Evolutionary conservation across 2,797 vertebrate species (phyloP), one percentile per base, ranked within the genome.

Genomic region (Chrosomus eos): DNA sequence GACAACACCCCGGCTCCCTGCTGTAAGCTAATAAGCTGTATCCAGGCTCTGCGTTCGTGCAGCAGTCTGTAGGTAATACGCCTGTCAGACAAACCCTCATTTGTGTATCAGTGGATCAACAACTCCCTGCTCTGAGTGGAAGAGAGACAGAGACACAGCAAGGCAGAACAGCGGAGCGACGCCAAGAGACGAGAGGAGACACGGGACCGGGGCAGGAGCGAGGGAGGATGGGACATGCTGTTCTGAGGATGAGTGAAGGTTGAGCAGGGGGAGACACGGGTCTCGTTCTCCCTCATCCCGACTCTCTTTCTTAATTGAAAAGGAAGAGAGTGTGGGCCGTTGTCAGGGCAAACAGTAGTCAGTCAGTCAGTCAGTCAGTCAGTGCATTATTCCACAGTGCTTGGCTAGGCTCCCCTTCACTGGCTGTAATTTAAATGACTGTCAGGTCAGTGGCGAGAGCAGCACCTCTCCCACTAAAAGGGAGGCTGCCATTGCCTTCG

Each of bases 381-480:
- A 94, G 92, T 94, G 94, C 95, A 95, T 96, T 95, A 95, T 93
- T 94, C 93, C 91, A 91, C 91, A 91, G 93, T 91, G 92, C 90
- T 92, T 94, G 95, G 94, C 95, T 94, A 94, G 93, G 94, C 93
- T 92, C 90, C 91, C 93, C 92, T 88, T 88, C 88, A 80, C 91
- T 92, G 91, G 92, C 90, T 93, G 93, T 95, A 95, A 95, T 97
- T 98, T 98, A 98, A 98, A 98, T 98, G 98, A 99, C 97, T 98
- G 98, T 98, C 98, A 99, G 97, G 97, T 98, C 96, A 95, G 92
- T 95, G 95, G 96, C 95, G 96, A 95, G 96, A 93, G 96, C 97
- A 93, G 97, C 97, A 97, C 96, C 96, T 97, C 96, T 97, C 95
- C 96, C 96, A 97, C 97, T 99, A 98, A 99, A 99, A 99, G 97